Conservation (phyloP, 1,140 invertebrate genomes). For the Bombyx mandarina region DNA sequence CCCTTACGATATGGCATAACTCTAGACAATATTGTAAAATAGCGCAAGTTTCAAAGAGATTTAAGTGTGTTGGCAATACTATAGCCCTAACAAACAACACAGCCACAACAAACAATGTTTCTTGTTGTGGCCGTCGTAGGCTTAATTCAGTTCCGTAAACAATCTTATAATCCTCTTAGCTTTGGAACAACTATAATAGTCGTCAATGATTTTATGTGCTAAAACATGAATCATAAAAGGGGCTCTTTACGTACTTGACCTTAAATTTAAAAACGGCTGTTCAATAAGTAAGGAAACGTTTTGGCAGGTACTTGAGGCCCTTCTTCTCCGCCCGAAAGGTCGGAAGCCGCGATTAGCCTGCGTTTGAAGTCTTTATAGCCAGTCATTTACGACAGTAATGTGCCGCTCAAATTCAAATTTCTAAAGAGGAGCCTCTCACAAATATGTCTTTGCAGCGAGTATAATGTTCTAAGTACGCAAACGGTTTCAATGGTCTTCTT, state of each 20-base stretch:
- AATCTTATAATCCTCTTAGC: too few species aligned
- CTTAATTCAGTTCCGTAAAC: too few species aligned
- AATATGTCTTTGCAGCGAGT: conserved; percentile 34
- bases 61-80: too few species aligned
- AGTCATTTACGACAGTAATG: conserved; percentile 60
- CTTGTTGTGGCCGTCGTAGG: too few species aligned
- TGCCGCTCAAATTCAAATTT: conserved; percentile 61
- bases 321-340: conserved; percentile 49
- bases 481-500: conserved; percentile 23
- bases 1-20: too few species aligned
- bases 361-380: conserved; percentile 66
- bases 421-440: conserved; percentile 35
- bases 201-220: too few species aligned
- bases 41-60: too few species aligned
- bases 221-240: conserved; percentile 5
- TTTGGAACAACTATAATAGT: too few species aligned
- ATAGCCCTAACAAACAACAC: too few species aligned
- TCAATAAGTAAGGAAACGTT: conserved; percentile 47
- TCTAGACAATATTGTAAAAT: too few species aligned
- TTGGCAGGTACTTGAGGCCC: conserved; percentile 40
- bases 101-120: too few species aligned
- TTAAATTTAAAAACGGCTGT: conserved; percentile 30
- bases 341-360: conserved; percentile 64
- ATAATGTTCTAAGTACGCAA: conserved; percentile 34
- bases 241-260: conserved; percentile 15